These are phyloP conservation scores for Polyodon spathula DNA, from an alignment of 2,113 vertebrate species.

Conservation along the genomic window DNA sequence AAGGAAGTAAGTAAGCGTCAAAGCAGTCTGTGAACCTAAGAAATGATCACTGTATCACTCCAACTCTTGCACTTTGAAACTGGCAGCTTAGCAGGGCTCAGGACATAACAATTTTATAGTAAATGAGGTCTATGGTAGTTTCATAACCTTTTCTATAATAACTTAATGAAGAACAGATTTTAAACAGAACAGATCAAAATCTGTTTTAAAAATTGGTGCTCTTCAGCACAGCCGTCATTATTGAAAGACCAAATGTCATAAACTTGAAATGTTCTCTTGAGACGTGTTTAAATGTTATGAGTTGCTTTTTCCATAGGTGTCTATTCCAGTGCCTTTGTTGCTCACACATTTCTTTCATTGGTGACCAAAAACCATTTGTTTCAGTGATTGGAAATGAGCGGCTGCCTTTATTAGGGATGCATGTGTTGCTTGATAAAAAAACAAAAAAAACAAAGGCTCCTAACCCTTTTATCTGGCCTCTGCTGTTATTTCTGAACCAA, in stretches of 20 bases:
- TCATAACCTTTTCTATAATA: background rate
- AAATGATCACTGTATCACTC: constrained; percentile 23
- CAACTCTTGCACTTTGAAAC: background rate
- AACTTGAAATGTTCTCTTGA: background rate
- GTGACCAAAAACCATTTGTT: too few species aligned
- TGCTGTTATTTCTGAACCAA: too few species aligned
- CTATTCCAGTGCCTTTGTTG: too few species aligned
- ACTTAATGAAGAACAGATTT: background rate
- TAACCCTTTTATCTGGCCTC: too few species aligned
- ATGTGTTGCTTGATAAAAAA: too few species aligned
- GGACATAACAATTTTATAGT: background rate
- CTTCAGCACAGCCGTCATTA: background rate
- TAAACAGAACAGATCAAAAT: background rate
- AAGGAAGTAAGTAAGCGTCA: constrained; percentile 31
- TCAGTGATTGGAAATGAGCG: too few species aligned
- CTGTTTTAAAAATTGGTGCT: background rate
- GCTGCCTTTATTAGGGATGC: too few species aligned
- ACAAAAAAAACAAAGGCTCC: too few species aligned
- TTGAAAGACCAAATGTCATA: background rate
- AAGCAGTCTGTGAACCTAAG: constrained; percentile 34
- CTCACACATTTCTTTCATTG: too few species aligned
- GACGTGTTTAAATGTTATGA: background rate
- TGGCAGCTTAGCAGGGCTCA: constrained; percentile 3
- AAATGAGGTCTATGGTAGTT: background rate
- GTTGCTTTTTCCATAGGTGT: too few species aligned